These are phyloP conservation scores for Nymphalis io DNA, from an alignment of 1,140 invertebrate genomes.

Conservation along the genomic window DNA sequence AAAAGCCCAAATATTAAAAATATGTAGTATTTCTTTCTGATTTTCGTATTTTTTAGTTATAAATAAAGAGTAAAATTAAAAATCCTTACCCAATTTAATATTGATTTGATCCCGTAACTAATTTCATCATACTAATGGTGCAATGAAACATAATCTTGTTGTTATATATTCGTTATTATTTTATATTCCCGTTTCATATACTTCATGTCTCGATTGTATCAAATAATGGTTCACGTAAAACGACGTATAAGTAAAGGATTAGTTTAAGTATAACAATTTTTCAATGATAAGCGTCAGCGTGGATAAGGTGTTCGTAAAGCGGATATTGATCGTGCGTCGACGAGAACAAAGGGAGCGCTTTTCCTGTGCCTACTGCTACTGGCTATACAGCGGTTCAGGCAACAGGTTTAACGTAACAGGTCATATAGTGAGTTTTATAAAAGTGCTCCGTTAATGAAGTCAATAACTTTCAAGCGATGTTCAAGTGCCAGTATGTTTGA, in stretches of 20 bases:
- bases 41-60: no score
- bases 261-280: constrained; percentile 8
- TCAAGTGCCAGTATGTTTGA: not conserved
- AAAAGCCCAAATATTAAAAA: no score
- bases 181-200: no score
- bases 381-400: constrained; percentile 13
- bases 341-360: constrained; percentile 57
- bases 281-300: constrained; percentile 19
- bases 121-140: no score
- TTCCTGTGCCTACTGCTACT: constrained; percentile 28
- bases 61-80: no score
- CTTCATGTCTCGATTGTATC: no score
- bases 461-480: not conserved
- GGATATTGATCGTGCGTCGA: constrained; percentile 60
- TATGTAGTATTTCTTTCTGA: no score
- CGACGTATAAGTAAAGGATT: not conserved
- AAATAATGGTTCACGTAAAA: not conserved
- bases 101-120: not conserved
- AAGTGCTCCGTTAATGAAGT: constrained; percentile 5
- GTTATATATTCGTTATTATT: no score
- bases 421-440: constrained; percentile 10
- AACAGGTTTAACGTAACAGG: constrained; percentile 41
- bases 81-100: no score
- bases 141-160: no score
- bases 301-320: constrained; percentile 35